Evolutionary conservation across 2,888 invertebrate species (phyloP), one percentile per base, ranked within the genome.

Genomic region (Petrolisthes manimaculis): DNA sequence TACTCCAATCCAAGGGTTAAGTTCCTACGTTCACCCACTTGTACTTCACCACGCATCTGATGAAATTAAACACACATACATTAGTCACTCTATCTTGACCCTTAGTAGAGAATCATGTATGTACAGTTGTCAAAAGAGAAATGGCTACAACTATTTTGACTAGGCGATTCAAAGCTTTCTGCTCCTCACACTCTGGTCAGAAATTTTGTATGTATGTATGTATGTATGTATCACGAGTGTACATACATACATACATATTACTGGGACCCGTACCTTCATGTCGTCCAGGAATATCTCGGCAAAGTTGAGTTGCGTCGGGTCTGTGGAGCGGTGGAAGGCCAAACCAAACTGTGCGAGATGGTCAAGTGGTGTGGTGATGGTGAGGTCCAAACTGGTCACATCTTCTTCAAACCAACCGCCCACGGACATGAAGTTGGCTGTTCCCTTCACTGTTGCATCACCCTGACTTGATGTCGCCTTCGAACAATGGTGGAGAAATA

Each of bases 11-110:
- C 79, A 8, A 55, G 6, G 61, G 61, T 37, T 21, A 87, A 53
- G 83, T 83, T 83, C 18, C 69, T 53, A 0, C 24, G 55, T 51
- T 69, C 71, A 55, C 67, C 56, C 21, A 87, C 21, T 78, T 69
- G 86, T 37, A 53, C 69, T 24, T 87, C 86, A n/a, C 86, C 86
- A 37, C 78, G 83, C 21, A 87, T 61, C 86, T 87, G 67, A 6
- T 37, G 24, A 37, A 37, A 37, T 37, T 37, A 0, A 37, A 37
- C 1, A 37, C 37, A 37, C 1, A 37, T 37, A 37, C 0, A 37
- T 37, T n/a, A n/a, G n/a, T n/a, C n/a, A n/a, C n/a, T n/a, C n/a
- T n/a, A n/a, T n/a, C n/a, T n/a, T n/a, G n/a, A n/a, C n/a, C n/a
- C n/a, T n/a, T n/a, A n/a, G n/a, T n/a, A n/a, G n/a, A n/a, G n/a